phyloP scores from a whole-genome alignment of 1,140 invertebrate genomes.

The Anastrepha obliqua region DNA sequence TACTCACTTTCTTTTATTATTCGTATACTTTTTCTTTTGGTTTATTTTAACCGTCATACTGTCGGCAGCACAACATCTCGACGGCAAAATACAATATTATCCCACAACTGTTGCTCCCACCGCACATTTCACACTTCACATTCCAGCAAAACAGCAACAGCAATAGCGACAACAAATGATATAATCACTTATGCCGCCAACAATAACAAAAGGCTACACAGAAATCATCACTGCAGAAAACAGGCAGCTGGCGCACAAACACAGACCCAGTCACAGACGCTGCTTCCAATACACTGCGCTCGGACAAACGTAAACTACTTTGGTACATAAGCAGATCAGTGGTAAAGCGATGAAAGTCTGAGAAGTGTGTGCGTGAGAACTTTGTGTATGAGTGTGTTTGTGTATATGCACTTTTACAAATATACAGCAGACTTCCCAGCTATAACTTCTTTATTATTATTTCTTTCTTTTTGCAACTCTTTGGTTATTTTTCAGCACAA shows the following conservation, averaged over 20 bases:
- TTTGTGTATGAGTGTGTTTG: not conserved
- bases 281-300: not conserved
- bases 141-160: not conserved
- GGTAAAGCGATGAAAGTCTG: not conserved
- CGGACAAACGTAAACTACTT: not conserved
- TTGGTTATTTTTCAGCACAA: not conserved
- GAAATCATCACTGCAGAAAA: not conserved
- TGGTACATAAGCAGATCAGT: not conserved
- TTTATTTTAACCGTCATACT: not conserved
- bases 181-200: constrained; percentile 35
- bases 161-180: not conserved
- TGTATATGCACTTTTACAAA: not conserved
- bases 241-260: not conserved
- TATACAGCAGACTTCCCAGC: too few species aligned
- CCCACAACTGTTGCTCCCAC: not conserved
- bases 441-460: constrained; percentile 19
- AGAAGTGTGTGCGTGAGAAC: not conserved
- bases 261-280: not conserved
- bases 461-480: not conserved
- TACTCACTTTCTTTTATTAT: not conserved
- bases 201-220: not conserved
- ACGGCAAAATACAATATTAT: not conserved
- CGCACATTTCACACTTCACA: constrained; percentile 33
- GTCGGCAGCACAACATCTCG: not conserved
- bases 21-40: not conserved